A percentile compares a stretch with the other conserved stretches of the same genome.
Evolutionary conservation across 2,113 vertebrate species (phyloP).

Genomic region (Garra rufa): DNA sequence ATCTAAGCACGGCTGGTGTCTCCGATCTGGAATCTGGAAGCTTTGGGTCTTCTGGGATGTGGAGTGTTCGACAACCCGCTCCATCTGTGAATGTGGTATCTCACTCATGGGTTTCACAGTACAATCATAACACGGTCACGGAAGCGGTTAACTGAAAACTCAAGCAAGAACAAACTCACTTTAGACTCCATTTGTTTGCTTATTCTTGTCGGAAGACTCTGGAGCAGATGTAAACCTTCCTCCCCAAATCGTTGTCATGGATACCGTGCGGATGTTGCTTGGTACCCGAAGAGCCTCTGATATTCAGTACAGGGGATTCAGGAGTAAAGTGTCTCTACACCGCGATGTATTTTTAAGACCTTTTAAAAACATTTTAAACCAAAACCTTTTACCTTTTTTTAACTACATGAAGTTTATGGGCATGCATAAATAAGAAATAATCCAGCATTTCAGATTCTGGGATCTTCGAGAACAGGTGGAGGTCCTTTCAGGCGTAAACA

Average conservation of each 20-base stretch:
- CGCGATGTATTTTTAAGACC: slow-evolving; percentile 32
- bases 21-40: slow-evolving; percentile 49
- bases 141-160: slow-evolving; percentile 72
- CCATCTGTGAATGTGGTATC: slow-evolving; percentile 62
- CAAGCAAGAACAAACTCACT: not conserved
- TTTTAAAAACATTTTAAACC: slow-evolving; percentile 21
- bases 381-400: slow-evolving; percentile 10
- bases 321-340: not conserved
- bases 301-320: not conserved
- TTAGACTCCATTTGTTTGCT: slow-evolving; percentile 13
- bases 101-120: slow-evolving; percentile 71
- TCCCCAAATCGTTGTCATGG: slow-evolving; percentile 1
- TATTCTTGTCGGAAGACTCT: not conserved
- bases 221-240: not conserved
- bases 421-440: not conserved
- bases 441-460: slow-evolving; percentile 9
- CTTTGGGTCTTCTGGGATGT: slow-evolving; percentile 60
- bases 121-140: slow-evolving; percentile 68
- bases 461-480: not conserved
- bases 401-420: slow-evolving; percentile 35
- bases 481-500: not conserved
- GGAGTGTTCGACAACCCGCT: slow-evolving; percentile 69
- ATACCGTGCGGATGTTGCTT: slow-evolving; percentile 25
- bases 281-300: slow-evolving; percentile 9
- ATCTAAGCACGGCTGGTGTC: not conserved